A percentile compares a stretch with the other conserved stretches of the same genome.
phyloP scores from a whole-genome alignment of 2,888 invertebrate species.

The Ochropacha duplaris region DNA sequence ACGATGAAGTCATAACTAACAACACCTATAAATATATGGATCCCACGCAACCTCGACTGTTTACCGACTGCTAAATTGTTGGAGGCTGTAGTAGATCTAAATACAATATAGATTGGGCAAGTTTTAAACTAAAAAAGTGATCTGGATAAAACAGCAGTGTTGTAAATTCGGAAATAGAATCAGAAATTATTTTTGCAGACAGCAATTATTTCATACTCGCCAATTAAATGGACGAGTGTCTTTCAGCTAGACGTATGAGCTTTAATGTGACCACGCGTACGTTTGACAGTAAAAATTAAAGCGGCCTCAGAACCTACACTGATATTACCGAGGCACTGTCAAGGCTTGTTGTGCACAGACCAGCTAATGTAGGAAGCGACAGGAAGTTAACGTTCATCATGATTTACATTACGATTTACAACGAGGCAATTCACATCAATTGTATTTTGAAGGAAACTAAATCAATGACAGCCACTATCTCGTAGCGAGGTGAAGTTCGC shows the following conservation, averaged over 20 bases:
- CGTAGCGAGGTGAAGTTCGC: slow-evolving; percentile 22
- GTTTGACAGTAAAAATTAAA: slow-evolving; percentile 51
- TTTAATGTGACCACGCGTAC: slow-evolving; percentile 43
- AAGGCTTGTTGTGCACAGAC: slow-evolving; percentile 36
- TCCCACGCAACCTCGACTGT: slow-evolving; percentile 60
- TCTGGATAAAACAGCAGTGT: neutral
- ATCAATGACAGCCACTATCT: neutral
- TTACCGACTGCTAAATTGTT: slow-evolving; percentile 41
- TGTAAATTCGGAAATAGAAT: slow-evolving; percentile 20
- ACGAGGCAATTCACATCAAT: neutral
- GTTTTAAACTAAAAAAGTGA: neutral
- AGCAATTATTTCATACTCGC: slow-evolving; percentile 42
- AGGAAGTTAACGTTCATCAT: slow-evolving; percentile 20
- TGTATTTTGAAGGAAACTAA: neutral
- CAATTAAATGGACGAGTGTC: slow-evolving; percentile 40
- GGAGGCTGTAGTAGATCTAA: neutral
- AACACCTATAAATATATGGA: slow-evolving; percentile 66
- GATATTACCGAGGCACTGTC: slow-evolving; percentile 53
- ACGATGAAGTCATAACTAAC: slow-evolving; percentile 74
- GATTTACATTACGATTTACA: slow-evolving; percentile 18
- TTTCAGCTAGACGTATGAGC: slow-evolving; percentile 31
- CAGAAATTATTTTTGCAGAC: slow-evolving; percentile 26
- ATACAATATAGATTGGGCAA: neutral
- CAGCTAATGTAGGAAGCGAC: slow-evolving; percentile 20
- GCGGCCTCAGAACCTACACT: slow-evolving; percentile 60